Evolutionary conservation across 1,140 invertebrate species (phyloP).

Genomic region (Dinoponera quadriceps): DNA sequence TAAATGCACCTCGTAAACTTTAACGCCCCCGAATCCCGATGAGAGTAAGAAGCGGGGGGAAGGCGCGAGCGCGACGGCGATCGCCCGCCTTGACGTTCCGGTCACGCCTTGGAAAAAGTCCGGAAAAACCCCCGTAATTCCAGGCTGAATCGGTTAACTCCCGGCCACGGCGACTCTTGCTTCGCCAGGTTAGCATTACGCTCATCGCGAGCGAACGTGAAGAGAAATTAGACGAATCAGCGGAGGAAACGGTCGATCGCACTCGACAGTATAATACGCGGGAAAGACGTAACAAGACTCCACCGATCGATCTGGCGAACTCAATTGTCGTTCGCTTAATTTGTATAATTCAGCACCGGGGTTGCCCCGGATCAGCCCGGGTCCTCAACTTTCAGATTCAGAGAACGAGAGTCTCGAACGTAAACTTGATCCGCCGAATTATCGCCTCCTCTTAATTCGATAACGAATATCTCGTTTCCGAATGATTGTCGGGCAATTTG

Average conservation of each 20-base stretch:
- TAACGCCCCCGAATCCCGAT: slow-evolving; percentile 46
- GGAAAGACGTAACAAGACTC: not conserved
- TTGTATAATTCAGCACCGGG: too few relatives aligned
- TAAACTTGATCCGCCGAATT: too few relatives aligned
- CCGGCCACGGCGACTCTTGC: not conserved
- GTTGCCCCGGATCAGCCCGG: too few relatives aligned
- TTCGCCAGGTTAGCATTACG: slow-evolving; percentile 15
- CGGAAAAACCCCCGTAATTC: slow-evolving; percentile 42
- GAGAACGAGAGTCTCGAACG: too few relatives aligned
- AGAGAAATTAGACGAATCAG: slow-evolving; percentile 11
- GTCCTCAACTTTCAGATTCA: too few relatives aligned
- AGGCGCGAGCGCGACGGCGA: not conserved
- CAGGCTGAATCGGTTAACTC: slow-evolving; percentile 15
- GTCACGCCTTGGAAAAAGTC: slow-evolving; percentile 29
- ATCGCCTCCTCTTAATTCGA: too few relatives aligned
- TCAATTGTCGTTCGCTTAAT: too few relatives aligned
- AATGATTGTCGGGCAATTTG: too few relatives aligned
- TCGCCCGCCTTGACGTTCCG: slow-evolving; percentile 5
- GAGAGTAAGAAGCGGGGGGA: slow-evolving; percentile 18
- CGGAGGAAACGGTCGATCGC: not conserved
- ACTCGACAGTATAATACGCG: not conserved
- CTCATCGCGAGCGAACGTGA: slow-evolving; percentile 1
- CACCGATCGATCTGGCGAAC: not conserved
- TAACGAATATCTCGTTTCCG: too few relatives aligned
- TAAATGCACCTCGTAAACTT: slow-evolving; percentile 76